A percentile compares a stretch with the other conserved stretches of the same genome.
Conservation (phyloP, 2,797 vertebrate genomes). For the Chanos chanos region DNA sequence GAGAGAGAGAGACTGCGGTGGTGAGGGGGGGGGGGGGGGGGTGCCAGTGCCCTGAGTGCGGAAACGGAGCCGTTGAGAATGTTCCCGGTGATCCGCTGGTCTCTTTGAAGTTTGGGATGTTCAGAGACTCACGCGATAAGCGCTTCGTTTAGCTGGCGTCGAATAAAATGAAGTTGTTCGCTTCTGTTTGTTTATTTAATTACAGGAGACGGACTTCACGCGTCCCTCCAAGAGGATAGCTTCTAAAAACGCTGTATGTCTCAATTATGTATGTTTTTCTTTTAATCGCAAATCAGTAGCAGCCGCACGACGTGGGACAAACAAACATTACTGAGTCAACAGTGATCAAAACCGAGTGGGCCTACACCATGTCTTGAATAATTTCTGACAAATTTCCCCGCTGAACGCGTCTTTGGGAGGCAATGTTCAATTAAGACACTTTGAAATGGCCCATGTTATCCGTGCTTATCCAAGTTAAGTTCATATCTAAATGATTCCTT, state of each 20-base stretch:
- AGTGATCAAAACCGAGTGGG: slow-evolving; percentile 48
- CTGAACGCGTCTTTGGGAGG: slow-evolving; percentile 38
- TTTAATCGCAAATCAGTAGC: no score
- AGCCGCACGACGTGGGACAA: slow-evolving; percentile 56
- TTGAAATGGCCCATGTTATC: no score
- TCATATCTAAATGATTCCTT: no score
- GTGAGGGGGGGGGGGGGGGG: no score
- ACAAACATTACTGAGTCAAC: slow-evolving; percentile 54
- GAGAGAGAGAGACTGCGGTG: no score
- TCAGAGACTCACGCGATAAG: slow-evolving; percentile 54
- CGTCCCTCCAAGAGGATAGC: slow-evolving; percentile 48
- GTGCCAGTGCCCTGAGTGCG: slow-evolving; percentile 51
- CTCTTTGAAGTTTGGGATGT: slow-evolving; percentile 55
- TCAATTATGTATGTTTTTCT: slow-evolving; percentile 58
- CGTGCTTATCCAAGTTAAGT: no score
- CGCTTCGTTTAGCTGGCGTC: slow-evolving; percentile 58
- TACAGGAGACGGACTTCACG: slow-evolving; percentile 48
- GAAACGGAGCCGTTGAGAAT: slow-evolving; percentile 31
- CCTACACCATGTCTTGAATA: slow-evolving; percentile 50
- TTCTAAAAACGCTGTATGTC: slow-evolving; percentile 60
- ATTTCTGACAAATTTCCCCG: slow-evolving; percentile 23
- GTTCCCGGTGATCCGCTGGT: slow-evolving; percentile 54
- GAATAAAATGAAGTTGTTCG: slow-evolving; percentile 66
- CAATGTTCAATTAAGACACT: slow-evolving; percentile 20
- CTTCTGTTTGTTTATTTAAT: slow-evolving; percentile 69